Conservation (phyloP, 1,140 invertebrate genomes). For the Philopotamus ludificatus region DNA sequence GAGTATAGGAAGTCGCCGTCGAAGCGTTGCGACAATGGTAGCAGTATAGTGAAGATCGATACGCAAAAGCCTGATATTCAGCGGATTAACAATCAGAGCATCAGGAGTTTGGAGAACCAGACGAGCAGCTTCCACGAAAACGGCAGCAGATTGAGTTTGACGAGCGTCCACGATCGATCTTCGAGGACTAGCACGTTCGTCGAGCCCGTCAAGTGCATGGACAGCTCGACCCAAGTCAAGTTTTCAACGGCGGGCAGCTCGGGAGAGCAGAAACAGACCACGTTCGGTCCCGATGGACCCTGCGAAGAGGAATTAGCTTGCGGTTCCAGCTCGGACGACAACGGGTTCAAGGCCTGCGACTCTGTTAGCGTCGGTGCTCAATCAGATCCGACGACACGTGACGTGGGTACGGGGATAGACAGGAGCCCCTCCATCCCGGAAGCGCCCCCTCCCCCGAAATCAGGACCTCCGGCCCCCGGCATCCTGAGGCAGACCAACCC, state of each 20-base stretch:
- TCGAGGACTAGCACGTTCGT: constrained; percentile 54
- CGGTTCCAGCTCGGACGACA: constrained; percentile 53
- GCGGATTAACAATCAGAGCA: constrained; percentile 47
- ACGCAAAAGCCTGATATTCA: constrained; percentile 57
- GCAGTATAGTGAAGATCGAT: constrained; percentile 54
- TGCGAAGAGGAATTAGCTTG: constrained; percentile 47
- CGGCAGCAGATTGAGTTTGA: constrained; percentile 45
- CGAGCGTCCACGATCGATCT: constrained; percentile 53
- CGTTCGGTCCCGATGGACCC: constrained; percentile 44
- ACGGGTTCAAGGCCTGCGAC: constrained; percentile 51
- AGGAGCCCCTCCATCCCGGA: constrained; percentile 63
- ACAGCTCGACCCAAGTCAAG: constrained; percentile 55
- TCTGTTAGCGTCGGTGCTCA: constrained; percentile 53
- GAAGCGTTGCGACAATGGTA: constrained; percentile 55
- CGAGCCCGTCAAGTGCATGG: constrained; percentile 48
- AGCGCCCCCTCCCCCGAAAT: constrained; percentile 67
- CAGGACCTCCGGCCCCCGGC: constrained; percentile 58
- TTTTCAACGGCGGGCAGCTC: constrained; percentile 46
- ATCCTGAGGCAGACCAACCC: constrained; percentile 62
- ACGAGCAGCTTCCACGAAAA: constrained; percentile 43
- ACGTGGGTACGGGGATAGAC: constrained; percentile 52
- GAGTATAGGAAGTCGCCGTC: constrained; percentile 65
- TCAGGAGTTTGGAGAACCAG: constrained; percentile 44
- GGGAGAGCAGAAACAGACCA: constrained; percentile 37
- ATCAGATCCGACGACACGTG: constrained; percentile 45